Conservation (phyloP, 2,797 vertebrate species). For the Falco berigora region DNA sequence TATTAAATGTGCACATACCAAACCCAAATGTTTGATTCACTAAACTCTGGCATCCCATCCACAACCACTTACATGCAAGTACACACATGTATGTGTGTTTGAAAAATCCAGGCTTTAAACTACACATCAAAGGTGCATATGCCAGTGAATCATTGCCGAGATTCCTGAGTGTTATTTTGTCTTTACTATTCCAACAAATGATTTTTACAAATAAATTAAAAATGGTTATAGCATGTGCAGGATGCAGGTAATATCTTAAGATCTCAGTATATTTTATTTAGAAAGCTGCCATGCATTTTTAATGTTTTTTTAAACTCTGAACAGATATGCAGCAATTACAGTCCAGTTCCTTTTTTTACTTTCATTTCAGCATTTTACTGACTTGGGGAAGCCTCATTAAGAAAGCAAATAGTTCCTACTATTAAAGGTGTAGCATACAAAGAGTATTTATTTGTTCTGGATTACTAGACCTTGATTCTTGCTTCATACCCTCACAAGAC, state of each 20-base stretch:
- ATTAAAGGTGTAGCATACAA: not conserved
- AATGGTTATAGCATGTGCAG: not conserved
- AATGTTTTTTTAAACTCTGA: not conserved
- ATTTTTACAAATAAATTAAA: not conserved
- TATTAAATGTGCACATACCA: not conserved
- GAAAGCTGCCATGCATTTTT: not conserved
- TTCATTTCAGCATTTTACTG: not conserved
- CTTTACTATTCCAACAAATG: not conserved
- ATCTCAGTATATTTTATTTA: not conserved
- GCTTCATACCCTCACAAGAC: not conserved
- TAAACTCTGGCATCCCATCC: not conserved
- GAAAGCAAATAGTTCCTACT: not conserved
- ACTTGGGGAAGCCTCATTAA: not conserved
- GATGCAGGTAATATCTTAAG: not conserved
- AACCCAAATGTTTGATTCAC: not conserved
- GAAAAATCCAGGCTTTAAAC: not conserved
- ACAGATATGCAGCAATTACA: not conserved
- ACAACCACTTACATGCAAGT: not conserved
- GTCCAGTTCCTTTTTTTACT: not conserved
- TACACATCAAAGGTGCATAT: not conserved
- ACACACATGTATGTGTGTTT: not conserved
- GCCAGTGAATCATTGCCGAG: not conserved
- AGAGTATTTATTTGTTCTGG: not conserved
- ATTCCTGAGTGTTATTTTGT: not conserved
- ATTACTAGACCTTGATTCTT: not conserved